Evolutionary conservation across 2,113 vertebrate genomes (phyloP), one percentile per base, ranked within the genome.

Genomic region (Xiphorhynchus elegans): DNA sequence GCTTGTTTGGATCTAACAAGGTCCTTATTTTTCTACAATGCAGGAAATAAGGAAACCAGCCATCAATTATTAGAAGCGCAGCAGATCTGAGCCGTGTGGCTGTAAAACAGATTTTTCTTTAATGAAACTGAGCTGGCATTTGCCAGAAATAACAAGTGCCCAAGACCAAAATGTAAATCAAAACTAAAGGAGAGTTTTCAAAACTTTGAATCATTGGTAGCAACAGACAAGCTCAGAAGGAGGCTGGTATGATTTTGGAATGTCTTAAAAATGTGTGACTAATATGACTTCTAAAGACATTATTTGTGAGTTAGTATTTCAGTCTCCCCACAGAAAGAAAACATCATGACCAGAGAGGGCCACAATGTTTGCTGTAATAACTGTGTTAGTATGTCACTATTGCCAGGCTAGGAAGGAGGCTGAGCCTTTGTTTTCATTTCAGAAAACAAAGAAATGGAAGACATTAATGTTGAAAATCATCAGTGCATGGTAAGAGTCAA

Each of bases 231-330:
- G 89, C 87, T 96, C 91, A 91, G 93, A 87, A 97, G 94, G 95
- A 96, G 95, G 89, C 97, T 98, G 97, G 96, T 90, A 98, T 90
- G 97, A 97, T 97, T 96, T 97, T 96, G 93, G 97, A 97, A 98
- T 97, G 95, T 98, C 98, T 98, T 98, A 98, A 98, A 98, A 98
- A 98, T 98, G 98, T 98, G 97, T 98, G 98, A 98, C 98, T 98
- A 98, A 99, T 98, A 94, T 91, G 84, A 97, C 94, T 97, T 97
- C 96, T 97, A 96, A 97, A 98, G 98, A 98, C 96, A 89, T 98
- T 97, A 97, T 97, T 97, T 96, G 98, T 96, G 90, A 98, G 87
- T 67, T 90, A 96, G 88, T 88, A 96, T 94, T 97, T 96, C 95
- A 82, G 97, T 96, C 95, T 97, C 96, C 93, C 88, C 97, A 96